phyloP scores from a whole-genome alignment of 2,888 invertebrate species.

The Cheilosia urbana region DNA sequence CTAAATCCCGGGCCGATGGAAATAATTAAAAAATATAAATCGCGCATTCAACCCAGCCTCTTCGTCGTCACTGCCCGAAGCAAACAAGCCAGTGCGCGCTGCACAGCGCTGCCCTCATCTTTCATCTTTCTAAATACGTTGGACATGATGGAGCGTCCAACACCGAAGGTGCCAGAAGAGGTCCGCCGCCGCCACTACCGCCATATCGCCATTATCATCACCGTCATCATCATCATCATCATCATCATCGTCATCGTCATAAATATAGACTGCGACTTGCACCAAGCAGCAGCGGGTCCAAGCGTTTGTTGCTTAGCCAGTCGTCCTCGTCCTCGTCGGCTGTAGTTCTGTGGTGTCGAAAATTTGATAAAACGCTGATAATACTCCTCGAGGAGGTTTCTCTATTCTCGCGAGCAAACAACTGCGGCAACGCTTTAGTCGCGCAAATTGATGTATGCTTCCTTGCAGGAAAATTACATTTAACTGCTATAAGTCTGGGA shows the following conservation, averaged over 20 bases:
- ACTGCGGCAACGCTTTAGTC: constrained; percentile 44
- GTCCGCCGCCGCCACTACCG: constrained; percentile 10
- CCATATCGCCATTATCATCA: constrained; percentile 2
- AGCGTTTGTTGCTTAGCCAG: constrained; percentile 24
- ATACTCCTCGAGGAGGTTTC: constrained; percentile 72
- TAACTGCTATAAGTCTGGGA: constrained; percentile 46
- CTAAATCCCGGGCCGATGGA: constrained; percentile 65
- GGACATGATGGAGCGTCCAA: constrained; percentile 53
- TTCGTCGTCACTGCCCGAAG: constrained; percentile 58
- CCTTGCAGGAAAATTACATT: constrained; percentile 61
- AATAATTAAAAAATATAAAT: constrained; percentile 76
- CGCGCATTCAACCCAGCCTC: constrained; percentile 71
- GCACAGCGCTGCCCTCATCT: constrained; percentile 63
- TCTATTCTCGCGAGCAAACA: constrained; percentile 28
- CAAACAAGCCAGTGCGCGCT: constrained; percentile 30
- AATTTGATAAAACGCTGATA: constrained; percentile 76
- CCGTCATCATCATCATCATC: not conserved
- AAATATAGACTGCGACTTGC: not conserved
- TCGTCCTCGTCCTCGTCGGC: constrained; percentile 41
- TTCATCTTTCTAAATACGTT: constrained; percentile 75
- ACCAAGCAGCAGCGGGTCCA: constrained; percentile 27
- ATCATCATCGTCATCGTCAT: not conserved
- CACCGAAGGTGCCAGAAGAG: constrained; percentile 21
- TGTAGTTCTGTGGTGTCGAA: constrained; percentile 71
- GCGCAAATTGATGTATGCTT: constrained; percentile 59